Percentiles rank a stretch among this genome's conserved stretches.
Evolutionary conservation across 2,113 vertebrate genomes (phyloP).

Genomic region (Porphyrio hochstetteri): DNA sequence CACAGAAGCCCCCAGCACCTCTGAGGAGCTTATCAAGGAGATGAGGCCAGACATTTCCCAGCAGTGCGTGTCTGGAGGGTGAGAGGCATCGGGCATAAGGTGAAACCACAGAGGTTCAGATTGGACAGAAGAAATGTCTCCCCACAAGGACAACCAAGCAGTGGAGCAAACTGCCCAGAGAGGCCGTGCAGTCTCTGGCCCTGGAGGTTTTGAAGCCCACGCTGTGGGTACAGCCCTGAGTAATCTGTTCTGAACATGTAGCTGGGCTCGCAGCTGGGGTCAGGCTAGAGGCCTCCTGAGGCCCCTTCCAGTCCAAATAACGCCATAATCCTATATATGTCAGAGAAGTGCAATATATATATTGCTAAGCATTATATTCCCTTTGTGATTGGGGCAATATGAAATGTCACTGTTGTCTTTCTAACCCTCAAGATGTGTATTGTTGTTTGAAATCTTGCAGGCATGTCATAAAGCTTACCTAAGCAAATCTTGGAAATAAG

Average conservation of each 20-base stretch:
- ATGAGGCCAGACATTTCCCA: not conserved
- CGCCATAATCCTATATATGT: not conserved
- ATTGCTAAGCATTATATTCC: not conserved
- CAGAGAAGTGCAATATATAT: not conserved
- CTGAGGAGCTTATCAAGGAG: not conserved
- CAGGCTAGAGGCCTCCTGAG: not conserved
- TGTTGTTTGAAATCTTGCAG: not conserved
- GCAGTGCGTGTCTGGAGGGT: rapidly evolving
- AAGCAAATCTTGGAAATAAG: not conserved
- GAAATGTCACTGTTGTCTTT: not conserved
- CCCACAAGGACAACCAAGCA: not conserved
- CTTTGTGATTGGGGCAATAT: not conserved
- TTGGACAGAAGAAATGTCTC: not conserved
- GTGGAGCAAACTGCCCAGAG: not conserved
- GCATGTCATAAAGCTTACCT: not conserved
- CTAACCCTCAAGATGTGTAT: not conserved
- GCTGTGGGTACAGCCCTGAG: not conserved
- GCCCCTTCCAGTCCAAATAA: not conserved
- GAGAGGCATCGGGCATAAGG: not conserved
- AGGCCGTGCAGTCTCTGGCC: not conserved
- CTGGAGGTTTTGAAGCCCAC: not conserved
- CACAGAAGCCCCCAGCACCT: not conserved
- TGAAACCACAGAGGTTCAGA: not conserved
- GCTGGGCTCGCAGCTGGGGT: not conserved
- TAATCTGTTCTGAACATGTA: not conserved